Evolutionary conservation across 2,888 invertebrate genomes (phyloP).

Genomic region (Xestia ashworthii): DNA sequence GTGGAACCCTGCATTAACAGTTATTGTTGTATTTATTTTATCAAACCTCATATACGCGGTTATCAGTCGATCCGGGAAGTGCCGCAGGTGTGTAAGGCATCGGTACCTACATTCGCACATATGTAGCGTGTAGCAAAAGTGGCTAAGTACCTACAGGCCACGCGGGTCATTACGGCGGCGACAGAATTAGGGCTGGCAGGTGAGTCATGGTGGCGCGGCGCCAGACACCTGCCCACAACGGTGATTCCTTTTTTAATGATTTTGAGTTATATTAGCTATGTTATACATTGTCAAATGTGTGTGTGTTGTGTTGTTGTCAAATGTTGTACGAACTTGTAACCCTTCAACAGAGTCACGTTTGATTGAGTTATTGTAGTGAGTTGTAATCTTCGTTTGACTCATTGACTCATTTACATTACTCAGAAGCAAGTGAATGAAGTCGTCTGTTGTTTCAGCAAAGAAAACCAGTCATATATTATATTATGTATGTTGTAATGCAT

Average conservation of each 20-base stretch:
- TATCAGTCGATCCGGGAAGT: background rate
- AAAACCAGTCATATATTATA: background rate
- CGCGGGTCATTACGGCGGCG: slow-evolving; percentile 43
- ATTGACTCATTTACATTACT: background rate
- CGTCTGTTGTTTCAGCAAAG: background rate
- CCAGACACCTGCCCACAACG: slow-evolving; percentile 45
- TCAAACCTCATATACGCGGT: background rate
- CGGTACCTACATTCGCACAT: slow-evolving; percentile 9
- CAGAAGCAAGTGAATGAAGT: background rate
- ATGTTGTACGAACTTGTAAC: background rate
- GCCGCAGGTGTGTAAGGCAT: slow-evolving; percentile 2
- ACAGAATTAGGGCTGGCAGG: slow-evolving; percentile 62
- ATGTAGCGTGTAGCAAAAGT: slow-evolving; percentile 2
- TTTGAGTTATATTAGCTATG: background rate
- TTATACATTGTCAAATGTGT: background rate
- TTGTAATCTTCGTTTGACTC: background rate
- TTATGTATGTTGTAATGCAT: background rate
- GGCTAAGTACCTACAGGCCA: slow-evolving; percentile 31
- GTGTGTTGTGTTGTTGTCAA: no score
- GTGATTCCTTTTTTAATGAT: slow-evolving; percentile 23
- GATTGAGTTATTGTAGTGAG: background rate
- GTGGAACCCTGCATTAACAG: no score
- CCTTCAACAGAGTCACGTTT: background rate
- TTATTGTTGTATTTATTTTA: no score
- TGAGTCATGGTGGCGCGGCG: slow-evolving; percentile 54